Conservation (phyloP, 2,888 invertebrate genomes). For the Eretmocerus hayati region DNA sequence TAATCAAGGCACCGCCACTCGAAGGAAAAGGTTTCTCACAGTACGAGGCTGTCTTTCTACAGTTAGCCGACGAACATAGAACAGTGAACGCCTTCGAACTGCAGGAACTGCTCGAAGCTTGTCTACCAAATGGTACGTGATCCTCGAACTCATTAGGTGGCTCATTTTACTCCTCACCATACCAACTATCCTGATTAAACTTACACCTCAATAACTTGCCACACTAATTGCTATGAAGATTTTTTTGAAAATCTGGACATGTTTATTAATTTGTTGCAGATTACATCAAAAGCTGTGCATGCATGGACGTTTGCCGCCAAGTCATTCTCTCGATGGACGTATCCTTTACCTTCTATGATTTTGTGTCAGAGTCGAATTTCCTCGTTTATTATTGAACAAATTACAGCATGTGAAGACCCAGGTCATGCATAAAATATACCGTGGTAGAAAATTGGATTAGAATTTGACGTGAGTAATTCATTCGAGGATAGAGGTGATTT, state of each 20-base stretch:
- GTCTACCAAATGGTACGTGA: slow-evolving; percentile 68
- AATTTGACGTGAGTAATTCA: no score
- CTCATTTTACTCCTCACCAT: background rate
- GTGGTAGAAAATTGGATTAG: no score
- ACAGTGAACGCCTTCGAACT: slow-evolving; percentile 87
- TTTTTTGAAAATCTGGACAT: background rate
- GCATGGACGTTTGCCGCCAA: slow-evolving; percentile 85
- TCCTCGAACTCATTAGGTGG: no score
- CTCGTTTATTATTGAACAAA: no score
- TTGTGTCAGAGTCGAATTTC: no score
- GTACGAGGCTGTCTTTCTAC: slow-evolving; percentile 84
- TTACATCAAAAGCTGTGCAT: slow-evolving; percentile 90
- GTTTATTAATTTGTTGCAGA: slow-evolving; percentile 49
- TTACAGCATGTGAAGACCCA: no score
- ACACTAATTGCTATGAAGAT: no score
- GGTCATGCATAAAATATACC: background rate
- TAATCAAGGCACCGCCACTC: slow-evolving; percentile 67
- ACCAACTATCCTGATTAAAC: background rate
- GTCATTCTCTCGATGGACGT: slow-evolving; percentile 84
- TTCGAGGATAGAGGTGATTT: no score
- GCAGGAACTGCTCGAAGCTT: slow-evolving; percentile 82
- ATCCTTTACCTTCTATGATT: no score
- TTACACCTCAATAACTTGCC: no score
- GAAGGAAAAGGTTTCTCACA: slow-evolving; percentile 72
- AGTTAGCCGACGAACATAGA: slow-evolving; percentile 82